phyloP scores from a whole-genome alignment of 2,797 vertebrate species.

The Channallabes apus region DNA sequence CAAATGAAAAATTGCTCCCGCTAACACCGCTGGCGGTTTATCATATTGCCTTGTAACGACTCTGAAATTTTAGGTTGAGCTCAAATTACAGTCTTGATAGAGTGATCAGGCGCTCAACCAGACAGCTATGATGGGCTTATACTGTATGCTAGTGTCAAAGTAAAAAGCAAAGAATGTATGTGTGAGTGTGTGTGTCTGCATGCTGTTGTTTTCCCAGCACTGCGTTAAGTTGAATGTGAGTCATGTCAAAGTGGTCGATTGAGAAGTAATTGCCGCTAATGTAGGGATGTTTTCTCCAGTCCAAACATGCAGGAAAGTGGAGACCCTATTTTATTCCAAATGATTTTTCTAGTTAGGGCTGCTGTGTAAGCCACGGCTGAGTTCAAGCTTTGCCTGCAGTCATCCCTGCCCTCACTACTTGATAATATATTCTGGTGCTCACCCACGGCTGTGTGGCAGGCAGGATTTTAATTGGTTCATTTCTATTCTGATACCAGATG shows the following conservation, averaged over 20 bases:
- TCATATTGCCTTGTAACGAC: slow-evolving; percentile 52
- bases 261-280: slow-evolving; percentile 53
- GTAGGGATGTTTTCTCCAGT: slow-evolving; percentile 38
- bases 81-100: slow-evolving; percentile 51
- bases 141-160: slow-evolving; percentile 40
- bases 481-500: slow-evolving; percentile 61
- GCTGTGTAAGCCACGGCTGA: slow-evolving; percentile 18
- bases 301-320: slow-evolving; percentile 26
- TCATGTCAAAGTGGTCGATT: slow-evolving; percentile 40
- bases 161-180: background rate
- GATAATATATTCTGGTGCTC: slow-evolving; percentile 52
- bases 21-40: slow-evolving; percentile 30
- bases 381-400: slow-evolving; percentile 38
- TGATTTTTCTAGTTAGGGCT: background rate
- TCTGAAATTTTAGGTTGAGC: slow-evolving; percentile 36
- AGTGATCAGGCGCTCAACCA: slow-evolving; percentile 51
- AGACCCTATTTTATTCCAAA: background rate
- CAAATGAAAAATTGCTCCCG: slow-evolving; percentile 6
- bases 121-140: slow-evolving; percentile 43
- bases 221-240: slow-evolving; percentile 18
- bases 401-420: slow-evolving; percentile 25
- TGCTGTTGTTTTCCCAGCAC: slow-evolving; percentile 25
- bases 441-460: slow-evolving; percentile 47
- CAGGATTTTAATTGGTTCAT: slow-evolving; percentile 68
- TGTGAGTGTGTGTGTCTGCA: background rate